Evolutionary conservation across 2,888 invertebrate species (phyloP), one percentile per base, ranked within the genome.

Genomic region (Stenurella melanura): DNA sequence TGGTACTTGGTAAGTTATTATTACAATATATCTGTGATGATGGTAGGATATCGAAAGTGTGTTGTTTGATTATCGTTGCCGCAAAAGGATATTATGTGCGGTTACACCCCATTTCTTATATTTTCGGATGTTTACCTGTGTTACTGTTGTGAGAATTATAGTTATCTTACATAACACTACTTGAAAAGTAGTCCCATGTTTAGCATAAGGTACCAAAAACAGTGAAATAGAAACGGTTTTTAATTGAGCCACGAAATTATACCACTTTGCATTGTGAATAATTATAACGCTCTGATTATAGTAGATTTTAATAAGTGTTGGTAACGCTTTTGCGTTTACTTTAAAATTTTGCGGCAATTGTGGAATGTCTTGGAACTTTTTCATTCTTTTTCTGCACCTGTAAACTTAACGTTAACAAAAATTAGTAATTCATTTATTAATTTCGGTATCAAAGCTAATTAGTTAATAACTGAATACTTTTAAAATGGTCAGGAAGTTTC

Each of bases 1-100:
- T 84, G 85, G 76, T 83, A 83, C 83, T 84, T 84, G 86, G 86
- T 87, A 87, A 87, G 87, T 87, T 83, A 85, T 83, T 84, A 84
- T 83, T 83, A 80, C 78, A 79, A 77, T 82, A 80, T 72, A 54
- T 42, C 63, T 72, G 72, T 72, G 72, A 61, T 76, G 61, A 61
- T 73, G 63, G 73, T 73, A 68, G 58, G 60, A 76, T 64, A 38
- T 60, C 69, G 38, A 57, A 42, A 60, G 64, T 74, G 74, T 34
- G 63, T 21, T 66, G 73, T 63, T 67, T 26, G 64, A 54, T 68
- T 71, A 50, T 61, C n/a, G 72, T 63, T 64, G 67, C 54, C 30
- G 34, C 54, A 63, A 21, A 63, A 63, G 69, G 69, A 73, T 68
- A 21, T 63, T 77, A 34, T 71, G 66, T 69, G 66, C 69, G 74